Evolutionary conservation across 2,797 vertebrate genomes (phyloP).

Genomic region (Tauraco hartlaubi): DNA sequence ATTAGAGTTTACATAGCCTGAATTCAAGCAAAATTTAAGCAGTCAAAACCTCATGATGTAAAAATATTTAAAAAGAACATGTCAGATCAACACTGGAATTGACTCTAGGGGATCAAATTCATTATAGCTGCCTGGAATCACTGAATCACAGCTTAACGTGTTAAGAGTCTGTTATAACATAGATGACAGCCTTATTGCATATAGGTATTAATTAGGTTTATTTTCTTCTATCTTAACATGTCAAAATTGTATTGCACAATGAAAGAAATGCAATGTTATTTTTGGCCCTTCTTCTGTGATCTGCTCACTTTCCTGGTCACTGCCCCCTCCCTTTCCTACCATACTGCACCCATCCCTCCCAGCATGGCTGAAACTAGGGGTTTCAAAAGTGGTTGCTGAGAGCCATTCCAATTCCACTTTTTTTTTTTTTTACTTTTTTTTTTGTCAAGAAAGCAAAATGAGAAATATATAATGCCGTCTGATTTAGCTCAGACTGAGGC

Average conservation of each 20-base stretch:
- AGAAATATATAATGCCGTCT: neutral
- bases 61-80: neutral
- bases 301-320: neutral
- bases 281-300: neutral
- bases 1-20: neutral
- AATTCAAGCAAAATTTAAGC: neutral
- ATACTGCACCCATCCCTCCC: rapidly evolving
- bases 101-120: neutral
- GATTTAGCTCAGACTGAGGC: neutral
- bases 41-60: neutral
- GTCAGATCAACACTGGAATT: neutral
- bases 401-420: neutral
- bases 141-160: neutral
- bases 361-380: neutral
- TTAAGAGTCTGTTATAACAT: neutral
- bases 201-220: neutral
- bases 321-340: neutral
- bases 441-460: neutral
- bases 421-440: neutral
- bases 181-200: neutral
- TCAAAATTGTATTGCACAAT: neutral
- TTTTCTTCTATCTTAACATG: neutral
- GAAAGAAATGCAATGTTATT: neutral
- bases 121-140: neutral
- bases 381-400: neutral